phyloP scores from a whole-genome alignment of 2,797 vertebrate genomes.

The Oreochromis grahami region DNA sequence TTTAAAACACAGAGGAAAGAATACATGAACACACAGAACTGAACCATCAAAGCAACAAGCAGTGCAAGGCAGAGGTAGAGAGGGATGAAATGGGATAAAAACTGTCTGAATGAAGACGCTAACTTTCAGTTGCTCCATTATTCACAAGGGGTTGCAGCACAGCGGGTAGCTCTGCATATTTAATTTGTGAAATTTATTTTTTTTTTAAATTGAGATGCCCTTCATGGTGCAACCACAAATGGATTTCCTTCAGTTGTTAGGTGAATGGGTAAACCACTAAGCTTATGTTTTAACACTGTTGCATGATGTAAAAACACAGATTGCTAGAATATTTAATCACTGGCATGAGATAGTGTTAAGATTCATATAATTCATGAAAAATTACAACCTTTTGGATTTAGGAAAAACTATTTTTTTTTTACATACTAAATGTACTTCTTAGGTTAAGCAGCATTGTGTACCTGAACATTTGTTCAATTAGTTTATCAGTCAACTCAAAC shows the following conservation, averaged over 20 bases:
- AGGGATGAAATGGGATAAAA: not conserved
- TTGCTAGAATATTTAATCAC: not conserved
- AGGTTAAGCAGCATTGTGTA: not conserved
- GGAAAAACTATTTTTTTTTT: not conserved
- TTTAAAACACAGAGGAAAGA: not conserved
- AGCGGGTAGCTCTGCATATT: not conserved
- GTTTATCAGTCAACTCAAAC: not conserved
- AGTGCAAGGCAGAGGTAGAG: not conserved
- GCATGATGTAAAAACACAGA: not conserved
- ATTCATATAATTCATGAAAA: not conserved
- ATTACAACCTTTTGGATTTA: not conserved
- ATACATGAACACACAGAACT: not conserved
- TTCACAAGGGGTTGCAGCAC: not conserved
- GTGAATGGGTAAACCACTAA: not conserved
- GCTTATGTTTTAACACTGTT: not conserved
- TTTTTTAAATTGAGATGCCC: not conserved
- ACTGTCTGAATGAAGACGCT: not conserved
- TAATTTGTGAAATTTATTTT: not conserved
- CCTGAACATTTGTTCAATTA: not conserved
- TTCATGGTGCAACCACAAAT: not conserved
- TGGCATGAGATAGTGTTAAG: not conserved
- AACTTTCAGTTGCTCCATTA: not conserved
- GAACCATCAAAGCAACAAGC: not conserved
- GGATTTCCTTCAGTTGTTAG: not conserved
- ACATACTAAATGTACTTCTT: not conserved